Conservation (phyloP, 2,888 invertebrate species). For the Gymnocheta viridis region DNA sequence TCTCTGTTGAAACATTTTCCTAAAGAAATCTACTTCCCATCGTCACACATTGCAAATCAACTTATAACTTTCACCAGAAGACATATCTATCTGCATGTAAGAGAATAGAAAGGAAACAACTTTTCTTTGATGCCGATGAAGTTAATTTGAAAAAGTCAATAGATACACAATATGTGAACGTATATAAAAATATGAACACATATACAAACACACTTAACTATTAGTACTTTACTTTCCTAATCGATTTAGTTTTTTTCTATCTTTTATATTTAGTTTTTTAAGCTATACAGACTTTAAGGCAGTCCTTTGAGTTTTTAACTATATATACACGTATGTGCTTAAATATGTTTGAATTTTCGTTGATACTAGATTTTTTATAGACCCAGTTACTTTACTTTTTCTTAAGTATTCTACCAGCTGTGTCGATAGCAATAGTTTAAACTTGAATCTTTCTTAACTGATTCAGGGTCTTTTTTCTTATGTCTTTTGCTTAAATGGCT, state of each 20-base stretch:
- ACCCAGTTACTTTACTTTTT: constrained; percentile 30
- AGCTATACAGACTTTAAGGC: constrained; percentile 18
- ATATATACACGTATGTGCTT: neutral
- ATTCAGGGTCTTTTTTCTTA: constrained; percentile 5
- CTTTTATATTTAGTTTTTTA: constrained; percentile 4
- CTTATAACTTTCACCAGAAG: constrained; percentile 4
- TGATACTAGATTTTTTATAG: constrained; percentile 6
- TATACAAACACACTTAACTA: neutral
- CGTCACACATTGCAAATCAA: neutral
- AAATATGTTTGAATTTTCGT: neutral
- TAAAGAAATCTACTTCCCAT: neutral
- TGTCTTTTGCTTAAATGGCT: constrained; percentile 7
- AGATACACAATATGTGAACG: constrained; percentile 12
- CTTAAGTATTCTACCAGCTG: constrained; percentile 51
- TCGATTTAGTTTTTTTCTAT: constrained; percentile 42
- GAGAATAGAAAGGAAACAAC: neutral
- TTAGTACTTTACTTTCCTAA: constrained; percentile 40
- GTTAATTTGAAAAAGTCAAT: constrained; percentile 65
- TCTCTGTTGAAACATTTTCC: constrained; percentile 8
- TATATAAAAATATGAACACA: neutral
- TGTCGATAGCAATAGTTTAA: constrained; percentile 54
- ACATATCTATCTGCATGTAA: neutral
- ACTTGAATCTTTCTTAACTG: constrained; percentile 40
- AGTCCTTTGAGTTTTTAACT: neutral
- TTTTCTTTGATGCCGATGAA: constrained; percentile 61